Evolutionary conservation across 2,113 vertebrate species (phyloP).

Genomic region (Peromyscus polionotus): DNA sequence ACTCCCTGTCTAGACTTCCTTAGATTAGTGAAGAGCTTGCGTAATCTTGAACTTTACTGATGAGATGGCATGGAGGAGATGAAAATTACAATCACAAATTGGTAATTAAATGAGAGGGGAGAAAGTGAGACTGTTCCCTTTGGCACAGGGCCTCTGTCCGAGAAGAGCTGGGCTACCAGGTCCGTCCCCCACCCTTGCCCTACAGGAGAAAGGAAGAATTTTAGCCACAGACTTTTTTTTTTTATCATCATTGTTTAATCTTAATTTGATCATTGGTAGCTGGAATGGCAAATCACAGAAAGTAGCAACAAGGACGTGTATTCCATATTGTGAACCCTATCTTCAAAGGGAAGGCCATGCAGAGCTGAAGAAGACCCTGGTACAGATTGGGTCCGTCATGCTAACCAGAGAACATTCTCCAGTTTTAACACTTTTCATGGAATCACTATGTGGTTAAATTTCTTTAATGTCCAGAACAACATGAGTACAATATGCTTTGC

Average conservation of each 20-base stretch:
- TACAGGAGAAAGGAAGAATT: neutral
- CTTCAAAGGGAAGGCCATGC: neutral
- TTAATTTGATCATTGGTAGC: slow-evolving; percentile 30
- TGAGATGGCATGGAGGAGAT: neutral
- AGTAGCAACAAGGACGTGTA: neutral
- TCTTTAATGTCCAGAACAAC: slow-evolving; percentile 67
- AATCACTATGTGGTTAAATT: slow-evolving; percentile 26
- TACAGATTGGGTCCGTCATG: neutral
- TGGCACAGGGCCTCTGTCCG: neutral
- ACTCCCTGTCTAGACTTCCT: neutral
- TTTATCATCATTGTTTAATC: slow-evolving; percentile 52
- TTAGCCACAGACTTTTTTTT: slow-evolving; percentile 18
- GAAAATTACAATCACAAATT: neutral
- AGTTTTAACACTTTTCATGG: slow-evolving; percentile 27
- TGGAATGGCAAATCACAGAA: neutral
- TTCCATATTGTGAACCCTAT: neutral
- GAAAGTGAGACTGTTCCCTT: neutral
- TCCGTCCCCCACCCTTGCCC: neutral
- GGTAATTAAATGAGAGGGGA: neutral
- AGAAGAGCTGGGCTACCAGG: neutral
- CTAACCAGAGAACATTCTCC: slow-evolving; percentile 32
- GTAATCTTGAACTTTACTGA: neutral
- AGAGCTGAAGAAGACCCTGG: neutral
- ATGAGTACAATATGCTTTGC: slow-evolving; percentile 58
- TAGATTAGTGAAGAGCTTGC: neutral